A percentile compares a stretch with the other conserved stretches of the same genome.
These are phyloP conservation scores for Hemicentrotus pulcherrimus DNA, from an alignment of 35 echinoderm and acorn worm species.

Conservation along the genomic window DNA sequence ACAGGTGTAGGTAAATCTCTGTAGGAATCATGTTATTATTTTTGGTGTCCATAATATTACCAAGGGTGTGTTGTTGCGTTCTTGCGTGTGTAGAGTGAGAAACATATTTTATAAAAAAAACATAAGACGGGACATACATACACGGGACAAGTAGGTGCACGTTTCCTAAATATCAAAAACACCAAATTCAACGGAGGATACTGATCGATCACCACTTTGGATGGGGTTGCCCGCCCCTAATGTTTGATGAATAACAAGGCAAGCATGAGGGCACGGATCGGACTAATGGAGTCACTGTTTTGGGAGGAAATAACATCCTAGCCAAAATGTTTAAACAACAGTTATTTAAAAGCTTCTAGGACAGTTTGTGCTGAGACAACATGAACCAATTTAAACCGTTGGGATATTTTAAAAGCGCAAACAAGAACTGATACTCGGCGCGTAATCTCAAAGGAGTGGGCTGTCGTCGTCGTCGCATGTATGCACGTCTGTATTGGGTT, in stretches of 20 bases:
- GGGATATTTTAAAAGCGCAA: background rate
- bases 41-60: too few species aligned
- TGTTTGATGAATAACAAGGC: background rate
- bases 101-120: background rate
- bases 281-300: background rate
- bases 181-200: background rate
- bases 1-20: too few species aligned
- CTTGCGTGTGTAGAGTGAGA: background rate
- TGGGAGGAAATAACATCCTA: slow-evolving; percentile 10
- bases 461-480: background rate
- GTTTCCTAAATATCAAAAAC: background rate
- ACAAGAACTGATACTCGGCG: background rate
- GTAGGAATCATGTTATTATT: too few species aligned
- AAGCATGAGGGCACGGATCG: background rate
- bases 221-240: background rate
- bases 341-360: background rate
- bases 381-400: background rate
- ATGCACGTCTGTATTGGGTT: background rate
- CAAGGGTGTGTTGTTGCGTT: too few species aligned
- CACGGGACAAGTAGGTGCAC: background rate
- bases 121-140: background rate
- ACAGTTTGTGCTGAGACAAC: background rate
- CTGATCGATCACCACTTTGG: background rate
- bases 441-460: background rate
- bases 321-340: background rate